Base-by-base conservation (phyloP, 2,888 invertebrate genomes). In the Fragum sueziense region DNA sequence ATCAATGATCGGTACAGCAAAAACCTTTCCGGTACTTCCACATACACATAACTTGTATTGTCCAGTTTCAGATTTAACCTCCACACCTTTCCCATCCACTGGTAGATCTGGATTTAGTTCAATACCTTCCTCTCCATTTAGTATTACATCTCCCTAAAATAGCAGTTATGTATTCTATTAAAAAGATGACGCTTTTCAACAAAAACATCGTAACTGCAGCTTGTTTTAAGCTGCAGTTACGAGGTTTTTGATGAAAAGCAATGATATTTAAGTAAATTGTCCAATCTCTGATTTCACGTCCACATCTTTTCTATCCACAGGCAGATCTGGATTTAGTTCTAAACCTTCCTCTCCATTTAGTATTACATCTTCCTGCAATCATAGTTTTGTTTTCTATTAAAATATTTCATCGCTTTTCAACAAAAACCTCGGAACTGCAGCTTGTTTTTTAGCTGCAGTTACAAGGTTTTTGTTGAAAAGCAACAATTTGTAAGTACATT, bases 21-120 rank as follows among this genome's bases (percentile, higher is more conserved):
- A 91, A 29, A 91, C 54, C n/a, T 79, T 75, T 17, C 90, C 91
- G 68, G 78, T 87, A 0, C 86, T 81, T 20, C 78, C 71, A 76
- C 91, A 91, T 17, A 90, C 85, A 83, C 91, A 91, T 47, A 91
- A 51, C 71, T 89, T 90, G 74, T 85, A 85, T 54, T 84, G 84
- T n/a, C 61, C 67, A 22, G n/a, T 51, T 3, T 47, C 65, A n/a
- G 41, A 61, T 25, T 67, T 31, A 11, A 34, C 9, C n/a, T 37
- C 11, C 0, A 51, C 27, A 11, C 62, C 79, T 57, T 82, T 82
- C 4, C 79, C 76, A 14, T 68, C 72, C 27, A 73, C 29, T 14
- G 82, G 82, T 27, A 84, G 69, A 41, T 70, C 51, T 17, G 80
- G 67, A 33, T 29, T 57, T 20, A 85, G 54, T 22, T 52, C 70